A percentile compares a stretch with the other conserved stretches of the same genome.
phyloP scores from a whole-genome alignment of 2,113 vertebrate species.

The Phyllostomus discolor region DNA sequence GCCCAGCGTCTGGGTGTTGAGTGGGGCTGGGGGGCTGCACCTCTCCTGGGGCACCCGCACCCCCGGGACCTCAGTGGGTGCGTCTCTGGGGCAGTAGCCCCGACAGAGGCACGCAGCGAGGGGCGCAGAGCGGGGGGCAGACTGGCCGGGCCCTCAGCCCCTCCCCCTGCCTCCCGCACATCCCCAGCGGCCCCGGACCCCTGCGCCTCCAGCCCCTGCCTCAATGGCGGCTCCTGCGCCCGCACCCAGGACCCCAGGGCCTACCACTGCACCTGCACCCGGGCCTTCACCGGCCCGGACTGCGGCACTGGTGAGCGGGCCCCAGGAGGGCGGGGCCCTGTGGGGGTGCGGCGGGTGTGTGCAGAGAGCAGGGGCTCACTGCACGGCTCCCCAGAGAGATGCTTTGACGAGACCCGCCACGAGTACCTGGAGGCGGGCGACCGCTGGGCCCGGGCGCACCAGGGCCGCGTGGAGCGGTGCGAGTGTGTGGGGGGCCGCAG shows the following conservation, averaged over 20 bases:
- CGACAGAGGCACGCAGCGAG: background rate
- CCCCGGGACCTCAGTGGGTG: background rate
- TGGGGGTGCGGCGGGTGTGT: accelerated
- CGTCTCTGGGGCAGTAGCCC: too few species aligned
- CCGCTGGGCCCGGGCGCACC: constrained; percentile 88
- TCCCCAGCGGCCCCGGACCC: constrained; percentile 55
- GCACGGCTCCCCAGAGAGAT: constrained; percentile 81
- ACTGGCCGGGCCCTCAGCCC: background rate
- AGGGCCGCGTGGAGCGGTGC: constrained; percentile 87
- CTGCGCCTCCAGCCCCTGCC: constrained; percentile 85
- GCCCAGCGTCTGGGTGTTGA: background rate
- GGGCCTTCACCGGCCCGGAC: constrained; percentile 82
- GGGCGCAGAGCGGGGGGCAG: accelerated
- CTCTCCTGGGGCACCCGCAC: too few species aligned
- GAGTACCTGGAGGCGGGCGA: constrained; percentile 84
- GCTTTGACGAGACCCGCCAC: constrained; percentile 88
- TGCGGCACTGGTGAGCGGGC: constrained; percentile 84
- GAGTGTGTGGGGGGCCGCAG: constrained; percentile 75
- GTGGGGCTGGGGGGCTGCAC: accelerated
- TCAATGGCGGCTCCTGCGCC: constrained; percentile 86
- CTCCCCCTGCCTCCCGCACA: background rate
- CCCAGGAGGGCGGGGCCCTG: background rate
- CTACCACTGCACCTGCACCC: constrained; percentile 86
- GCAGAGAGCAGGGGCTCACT: background rate
- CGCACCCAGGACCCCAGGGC: background rate